Conservation (phyloP, 2,797 vertebrate species). For the Pantherophis vulpinus region DNA sequence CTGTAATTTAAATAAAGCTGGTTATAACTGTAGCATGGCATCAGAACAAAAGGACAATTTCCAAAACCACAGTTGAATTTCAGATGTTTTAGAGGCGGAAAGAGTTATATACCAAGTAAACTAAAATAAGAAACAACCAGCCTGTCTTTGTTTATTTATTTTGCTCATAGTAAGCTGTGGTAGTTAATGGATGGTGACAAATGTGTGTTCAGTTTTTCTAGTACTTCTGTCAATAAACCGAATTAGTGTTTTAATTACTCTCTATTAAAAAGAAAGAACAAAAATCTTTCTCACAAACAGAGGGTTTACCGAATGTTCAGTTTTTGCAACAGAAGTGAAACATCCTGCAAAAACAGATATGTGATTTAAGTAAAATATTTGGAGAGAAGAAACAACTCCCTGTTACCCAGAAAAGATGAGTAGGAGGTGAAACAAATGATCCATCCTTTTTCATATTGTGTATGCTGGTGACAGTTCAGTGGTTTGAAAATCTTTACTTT, state of each 20-base stretch:
- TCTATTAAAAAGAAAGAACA: not conserved
- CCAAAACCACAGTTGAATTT: conserved; percentile 17
- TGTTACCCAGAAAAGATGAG: not conserved
- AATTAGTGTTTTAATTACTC: conserved; percentile 9
- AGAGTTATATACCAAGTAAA: conserved; percentile 29
- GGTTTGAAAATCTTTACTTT: not conserved
- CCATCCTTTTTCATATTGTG: not conserved
- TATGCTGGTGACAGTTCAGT: not conserved
- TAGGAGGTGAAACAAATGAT: not conserved
- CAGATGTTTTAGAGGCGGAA: conserved; percentile 31
- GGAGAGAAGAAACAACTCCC: not conserved
- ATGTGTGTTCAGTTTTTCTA: conserved; percentile 9
- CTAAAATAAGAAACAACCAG: conserved; percentile 40
- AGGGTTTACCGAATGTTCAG: not conserved
- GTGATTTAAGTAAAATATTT: not conserved
- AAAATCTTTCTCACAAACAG: not conserved
- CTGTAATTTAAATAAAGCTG: not conserved
- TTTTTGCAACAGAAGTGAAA: not conserved
- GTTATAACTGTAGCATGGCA: not conserved
- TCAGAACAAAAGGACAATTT: not conserved
- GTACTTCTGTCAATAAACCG: conserved; percentile 7
- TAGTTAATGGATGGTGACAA: conserved; percentile 17
- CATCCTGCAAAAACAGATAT: not conserved
- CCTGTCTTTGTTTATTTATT: conserved; percentile 5
- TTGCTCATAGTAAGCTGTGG: not conserved